A percentile compares a stretch with the other conserved stretches of the same genome.
These are phyloP conservation scores for Proctacanthus coquilletti DNA, from an alignment of 1,140 invertebrate genomes.

Conservation along the genomic window DNA sequence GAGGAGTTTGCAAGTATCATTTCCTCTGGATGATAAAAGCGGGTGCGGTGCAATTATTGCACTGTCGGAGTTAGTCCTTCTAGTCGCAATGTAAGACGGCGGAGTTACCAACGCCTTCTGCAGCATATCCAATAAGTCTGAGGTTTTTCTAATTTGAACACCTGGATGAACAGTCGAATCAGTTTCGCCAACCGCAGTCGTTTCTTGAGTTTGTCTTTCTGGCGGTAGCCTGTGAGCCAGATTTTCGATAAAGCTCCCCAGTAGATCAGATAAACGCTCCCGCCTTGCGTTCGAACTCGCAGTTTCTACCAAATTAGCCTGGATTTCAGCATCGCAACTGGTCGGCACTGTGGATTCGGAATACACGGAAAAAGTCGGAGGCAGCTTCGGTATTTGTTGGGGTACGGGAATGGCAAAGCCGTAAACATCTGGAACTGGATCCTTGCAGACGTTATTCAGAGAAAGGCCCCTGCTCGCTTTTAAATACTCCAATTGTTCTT, in stretches of 20 bases:
- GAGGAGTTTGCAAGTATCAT: slow-evolving; percentile 25
- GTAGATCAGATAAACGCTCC: background rate
- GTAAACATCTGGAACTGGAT: no score
- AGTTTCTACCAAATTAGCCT: background rate
- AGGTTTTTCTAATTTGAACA: slow-evolving; percentile 16
- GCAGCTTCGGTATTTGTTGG: background rate
- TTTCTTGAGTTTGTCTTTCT: background rate
- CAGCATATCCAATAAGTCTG: slow-evolving; percentile 32
- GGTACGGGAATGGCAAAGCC: background rate
- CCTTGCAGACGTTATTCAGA: no score
- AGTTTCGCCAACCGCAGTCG: background rate
- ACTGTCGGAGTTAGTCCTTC: no score
- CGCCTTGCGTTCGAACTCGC: background rate
- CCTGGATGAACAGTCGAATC: background rate
- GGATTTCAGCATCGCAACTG: background rate
- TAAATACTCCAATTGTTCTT: slow-evolving; percentile 38
- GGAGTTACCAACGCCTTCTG: slow-evolving; percentile 24
- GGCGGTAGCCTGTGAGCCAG: slow-evolving; percentile 8
- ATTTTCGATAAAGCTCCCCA: slow-evolving; percentile 7
- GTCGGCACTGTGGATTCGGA: background rate
- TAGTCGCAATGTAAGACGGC: background rate
- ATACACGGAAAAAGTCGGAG: background rate
- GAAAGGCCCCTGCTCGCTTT: slow-evolving; percentile 34
- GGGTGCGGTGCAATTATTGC: no score
- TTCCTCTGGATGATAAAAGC: no score